phyloP scores from a whole-genome alignment of 2,888 invertebrate genomes.

The Calameuta pallipes region DNA sequence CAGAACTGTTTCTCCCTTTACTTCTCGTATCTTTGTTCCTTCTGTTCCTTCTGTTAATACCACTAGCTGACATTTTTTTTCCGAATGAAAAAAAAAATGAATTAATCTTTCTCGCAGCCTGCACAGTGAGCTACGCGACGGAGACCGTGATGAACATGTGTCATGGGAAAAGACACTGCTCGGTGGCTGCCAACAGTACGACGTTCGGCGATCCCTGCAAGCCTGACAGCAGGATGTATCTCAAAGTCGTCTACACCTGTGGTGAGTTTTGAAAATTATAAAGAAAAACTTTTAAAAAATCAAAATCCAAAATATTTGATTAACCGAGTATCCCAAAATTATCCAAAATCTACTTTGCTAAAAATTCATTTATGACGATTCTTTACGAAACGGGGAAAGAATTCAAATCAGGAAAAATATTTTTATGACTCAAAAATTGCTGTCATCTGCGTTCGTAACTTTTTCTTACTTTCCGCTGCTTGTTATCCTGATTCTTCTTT shows the following conservation, averaged over 20 bases:
- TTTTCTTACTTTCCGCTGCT: no score
- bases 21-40: not conserved
- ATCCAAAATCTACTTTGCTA: no score
- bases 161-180: constrained; percentile 85
- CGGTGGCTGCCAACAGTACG: constrained; percentile 81
- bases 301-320: no score
- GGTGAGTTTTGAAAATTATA: constrained; percentile 72
- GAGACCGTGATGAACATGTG: constrained; percentile 90
- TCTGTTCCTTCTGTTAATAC: not conserved
- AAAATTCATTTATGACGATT: no score
- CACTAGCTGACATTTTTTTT: not conserved
- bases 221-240: constrained; percentile 82
- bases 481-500: not conserved
- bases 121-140: constrained; percentile 89
- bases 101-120: constrained; percentile 72
- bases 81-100: not conserved
- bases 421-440: no score
- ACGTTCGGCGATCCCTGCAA: constrained; percentile 88
- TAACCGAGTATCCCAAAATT: not conserved
- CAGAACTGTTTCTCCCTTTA: not conserved
- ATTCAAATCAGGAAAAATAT: no score
- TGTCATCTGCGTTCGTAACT: no score
- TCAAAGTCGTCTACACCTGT: constrained; percentile 89
- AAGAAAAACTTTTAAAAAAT: not conserved
- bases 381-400: no score